Conservation (phyloP, 2,797 vertebrate species). For the Ammospiza maritima region DNA sequence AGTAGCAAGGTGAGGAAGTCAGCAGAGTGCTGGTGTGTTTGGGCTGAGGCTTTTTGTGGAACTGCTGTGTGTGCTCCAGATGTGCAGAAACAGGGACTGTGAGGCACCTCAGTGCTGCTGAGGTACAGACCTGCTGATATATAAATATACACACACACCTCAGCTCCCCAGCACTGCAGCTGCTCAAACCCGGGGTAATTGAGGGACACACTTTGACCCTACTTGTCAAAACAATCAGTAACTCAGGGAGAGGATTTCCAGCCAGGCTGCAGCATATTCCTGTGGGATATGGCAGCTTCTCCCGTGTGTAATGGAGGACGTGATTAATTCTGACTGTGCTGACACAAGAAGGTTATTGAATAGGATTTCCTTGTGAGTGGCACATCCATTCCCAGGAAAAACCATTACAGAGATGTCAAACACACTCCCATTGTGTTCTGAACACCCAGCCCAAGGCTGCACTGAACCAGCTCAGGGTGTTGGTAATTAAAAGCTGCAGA, state of each 20-base stretch:
- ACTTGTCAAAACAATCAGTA: conserved; percentile 42
- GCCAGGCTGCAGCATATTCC: conserved; percentile 6
- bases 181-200: background rate
- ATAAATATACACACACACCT: background rate
- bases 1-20: background rate
- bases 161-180: background rate
- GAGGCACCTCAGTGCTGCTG: background rate
- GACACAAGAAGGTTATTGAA: conserved; percentile 39
- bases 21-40: background rate
- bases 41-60: background rate
- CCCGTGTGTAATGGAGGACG: background rate
- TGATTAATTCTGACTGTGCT: conserved; percentile 63
- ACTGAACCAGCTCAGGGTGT: background rate
- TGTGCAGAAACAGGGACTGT: background rate
- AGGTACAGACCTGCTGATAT: background rate
- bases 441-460: background rate
- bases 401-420: conserved; percentile 12
- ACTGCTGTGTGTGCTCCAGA: background rate
- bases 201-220: background rate
- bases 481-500: background rate
- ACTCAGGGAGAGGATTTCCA: background rate
- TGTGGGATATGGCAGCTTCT: conserved; percentile 35
- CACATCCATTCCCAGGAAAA: conserved; percentile 9
- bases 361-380: conserved; percentile 28
- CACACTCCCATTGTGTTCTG: background rate